A percentile compares a stretch with the other conserved stretches of the same genome.
These are phyloP conservation scores for Oreochromis aureus DNA, from an alignment of 2,113 vertebrate species.

Conservation along the genomic window DNA sequence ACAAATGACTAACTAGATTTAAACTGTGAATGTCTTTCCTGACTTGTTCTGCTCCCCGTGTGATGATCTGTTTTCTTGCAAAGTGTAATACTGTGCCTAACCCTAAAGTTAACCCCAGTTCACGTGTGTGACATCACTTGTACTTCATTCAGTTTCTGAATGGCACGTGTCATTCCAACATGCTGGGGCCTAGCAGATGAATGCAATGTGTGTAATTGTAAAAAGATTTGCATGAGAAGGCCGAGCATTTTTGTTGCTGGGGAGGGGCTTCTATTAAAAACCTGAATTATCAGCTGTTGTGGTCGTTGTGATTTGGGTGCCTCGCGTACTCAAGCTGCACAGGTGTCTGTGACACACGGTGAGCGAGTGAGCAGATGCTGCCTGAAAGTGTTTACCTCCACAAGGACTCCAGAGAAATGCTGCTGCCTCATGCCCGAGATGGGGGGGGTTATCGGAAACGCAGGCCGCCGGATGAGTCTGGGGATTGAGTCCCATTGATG, in stretches of 20 bases:
- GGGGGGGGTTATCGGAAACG: background rate
- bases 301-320: background rate
- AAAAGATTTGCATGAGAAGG: background rate
- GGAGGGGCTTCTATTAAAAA: constrained; percentile 1
- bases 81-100: background rate
- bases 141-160: background rate
- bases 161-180: background rate
- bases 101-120: background rate
- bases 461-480: constrained; percentile 31
- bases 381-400: background rate
- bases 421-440: background rate
- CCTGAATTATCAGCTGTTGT: background rate
- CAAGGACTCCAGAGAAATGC: background rate
- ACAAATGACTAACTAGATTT: background rate
- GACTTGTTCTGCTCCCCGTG: background rate
- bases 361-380: background rate
- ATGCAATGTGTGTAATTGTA: background rate
- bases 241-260: background rate
- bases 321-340: background rate
- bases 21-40: background rate
- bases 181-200: background rate
- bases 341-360: background rate
- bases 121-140: background rate
- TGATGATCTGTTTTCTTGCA: background rate
- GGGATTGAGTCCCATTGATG: constrained; percentile 45